Evolutionary conservation across 2,113 vertebrate species (phyloP).

Genomic region (Ginglymostoma cirratum): DNA sequence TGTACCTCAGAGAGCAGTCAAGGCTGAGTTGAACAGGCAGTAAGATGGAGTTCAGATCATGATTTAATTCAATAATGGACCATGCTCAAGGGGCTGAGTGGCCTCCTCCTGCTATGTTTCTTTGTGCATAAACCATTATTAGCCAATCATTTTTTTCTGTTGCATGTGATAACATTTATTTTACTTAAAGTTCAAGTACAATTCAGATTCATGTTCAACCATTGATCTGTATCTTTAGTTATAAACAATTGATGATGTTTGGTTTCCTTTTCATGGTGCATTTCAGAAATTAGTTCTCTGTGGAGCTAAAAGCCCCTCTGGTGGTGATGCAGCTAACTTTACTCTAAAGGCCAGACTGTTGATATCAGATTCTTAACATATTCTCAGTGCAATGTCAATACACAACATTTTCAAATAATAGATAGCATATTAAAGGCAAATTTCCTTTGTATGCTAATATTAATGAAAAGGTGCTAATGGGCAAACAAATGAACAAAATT

Average conservation of each 20-base stretch:
- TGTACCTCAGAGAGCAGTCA: no score
- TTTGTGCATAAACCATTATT: neutral
- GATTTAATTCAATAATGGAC: no score
- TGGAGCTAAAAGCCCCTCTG: conserved; percentile 16
- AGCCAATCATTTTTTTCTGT: neutral
- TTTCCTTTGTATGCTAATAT: neutral
- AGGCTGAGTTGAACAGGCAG: no score
- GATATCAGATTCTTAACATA: neutral
- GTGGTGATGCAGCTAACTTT: neutral
- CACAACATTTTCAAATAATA: neutral
- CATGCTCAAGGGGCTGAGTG: no score
- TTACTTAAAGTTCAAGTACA: neutral
- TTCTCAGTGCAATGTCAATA: neutral
- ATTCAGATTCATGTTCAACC: neutral
- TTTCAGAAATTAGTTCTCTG: neutral
- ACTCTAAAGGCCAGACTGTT: neutral
- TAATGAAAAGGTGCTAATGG: neutral
- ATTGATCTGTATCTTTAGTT: neutral
- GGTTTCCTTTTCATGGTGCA: neutral
- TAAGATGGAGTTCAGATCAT: no score
- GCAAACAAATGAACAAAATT: neutral
- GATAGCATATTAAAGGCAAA: neutral
- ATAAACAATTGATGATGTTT: neutral
- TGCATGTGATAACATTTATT: neutral
- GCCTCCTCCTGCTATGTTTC: no score